These are phyloP conservation scores for Zapornia atra DNA, from an alignment of 2,113 vertebrate genomes.

Conservation along the genomic window DNA sequence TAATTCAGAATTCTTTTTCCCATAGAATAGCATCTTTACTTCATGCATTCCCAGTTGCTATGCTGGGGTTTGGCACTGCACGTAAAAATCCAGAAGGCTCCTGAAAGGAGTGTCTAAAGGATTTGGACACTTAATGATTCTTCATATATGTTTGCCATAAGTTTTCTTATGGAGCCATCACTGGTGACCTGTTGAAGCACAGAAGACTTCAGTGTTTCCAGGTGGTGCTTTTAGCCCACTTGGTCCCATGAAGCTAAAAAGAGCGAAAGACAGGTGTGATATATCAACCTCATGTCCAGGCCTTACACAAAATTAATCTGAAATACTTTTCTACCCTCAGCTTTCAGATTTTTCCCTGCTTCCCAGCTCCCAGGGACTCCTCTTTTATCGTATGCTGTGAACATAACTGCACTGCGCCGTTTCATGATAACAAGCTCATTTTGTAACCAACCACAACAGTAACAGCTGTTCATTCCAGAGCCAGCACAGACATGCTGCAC, in stretches of 20 bases:
- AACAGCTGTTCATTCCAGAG: conserved; percentile 34
- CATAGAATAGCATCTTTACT: not conserved
- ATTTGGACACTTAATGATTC: not conserved
- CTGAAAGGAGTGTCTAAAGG: not conserved
- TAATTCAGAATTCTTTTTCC: not conserved
- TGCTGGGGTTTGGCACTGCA: not conserved
- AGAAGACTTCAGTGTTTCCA: not conserved
- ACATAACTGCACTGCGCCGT: not conserved
- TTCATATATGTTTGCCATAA: not conserved
- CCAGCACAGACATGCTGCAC: not conserved
- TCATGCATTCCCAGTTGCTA: not conserved
- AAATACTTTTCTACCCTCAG: not conserved
- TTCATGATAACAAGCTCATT: conserved; percentile 39
- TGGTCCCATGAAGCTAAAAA: not conserved
- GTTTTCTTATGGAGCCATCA: not conserved
- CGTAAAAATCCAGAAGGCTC: not conserved
- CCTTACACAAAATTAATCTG: not conserved
- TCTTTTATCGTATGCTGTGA: not conserved
- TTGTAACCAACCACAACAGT: conserved; percentile 1
- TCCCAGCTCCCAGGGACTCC: not conserved
- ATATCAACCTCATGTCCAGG: not conserved
- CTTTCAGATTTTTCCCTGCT: not conserved
- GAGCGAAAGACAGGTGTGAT: not conserved
- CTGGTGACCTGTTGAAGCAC: not conserved
- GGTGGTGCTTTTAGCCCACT: not conserved